Evolutionary conservation across 2,113 vertebrate genomes (phyloP).

Genomic region (Clarias batrachus): DNA sequence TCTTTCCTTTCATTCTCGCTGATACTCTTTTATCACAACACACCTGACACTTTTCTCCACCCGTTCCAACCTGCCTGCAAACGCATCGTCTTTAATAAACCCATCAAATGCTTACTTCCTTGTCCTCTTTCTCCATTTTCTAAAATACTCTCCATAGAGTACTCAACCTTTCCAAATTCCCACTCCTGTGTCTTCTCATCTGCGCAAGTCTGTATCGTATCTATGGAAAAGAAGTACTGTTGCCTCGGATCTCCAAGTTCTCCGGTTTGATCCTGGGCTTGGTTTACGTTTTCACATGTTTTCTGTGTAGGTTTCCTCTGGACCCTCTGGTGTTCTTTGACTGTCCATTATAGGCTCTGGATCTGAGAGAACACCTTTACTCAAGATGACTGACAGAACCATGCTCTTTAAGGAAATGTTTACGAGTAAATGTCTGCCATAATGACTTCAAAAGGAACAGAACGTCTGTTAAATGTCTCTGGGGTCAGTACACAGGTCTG

Average conservation of each 20-base stretch:
- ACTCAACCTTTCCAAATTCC: too few species aligned
- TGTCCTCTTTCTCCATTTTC: too few species aligned
- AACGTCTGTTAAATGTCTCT: background rate
- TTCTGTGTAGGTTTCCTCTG: background rate
- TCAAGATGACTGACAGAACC: background rate
- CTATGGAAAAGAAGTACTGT: background rate
- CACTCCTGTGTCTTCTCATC: too few species aligned
- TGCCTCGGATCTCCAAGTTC: background rate
- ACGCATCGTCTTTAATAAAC: too few species aligned
- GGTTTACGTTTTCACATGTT: background rate
- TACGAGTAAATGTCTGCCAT: background rate
- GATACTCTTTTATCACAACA: too few species aligned
- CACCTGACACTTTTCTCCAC: too few species aligned
- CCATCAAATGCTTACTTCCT: too few species aligned
- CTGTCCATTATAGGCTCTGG: background rate
- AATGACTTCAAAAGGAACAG: background rate
- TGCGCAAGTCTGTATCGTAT: too few species aligned
- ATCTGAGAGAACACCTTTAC: background rate
- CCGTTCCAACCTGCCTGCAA: too few species aligned
- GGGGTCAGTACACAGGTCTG: background rate
- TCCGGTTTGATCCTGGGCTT: background rate
- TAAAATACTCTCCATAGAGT: too few species aligned
- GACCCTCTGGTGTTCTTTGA: background rate
- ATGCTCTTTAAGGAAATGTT: background rate
- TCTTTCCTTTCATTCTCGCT: too few species aligned